These are phyloP conservation scores for Daubentonia madagascariensis DNA, from an alignment of 2,113 vertebrate species.

Conservation along the genomic window DNA sequence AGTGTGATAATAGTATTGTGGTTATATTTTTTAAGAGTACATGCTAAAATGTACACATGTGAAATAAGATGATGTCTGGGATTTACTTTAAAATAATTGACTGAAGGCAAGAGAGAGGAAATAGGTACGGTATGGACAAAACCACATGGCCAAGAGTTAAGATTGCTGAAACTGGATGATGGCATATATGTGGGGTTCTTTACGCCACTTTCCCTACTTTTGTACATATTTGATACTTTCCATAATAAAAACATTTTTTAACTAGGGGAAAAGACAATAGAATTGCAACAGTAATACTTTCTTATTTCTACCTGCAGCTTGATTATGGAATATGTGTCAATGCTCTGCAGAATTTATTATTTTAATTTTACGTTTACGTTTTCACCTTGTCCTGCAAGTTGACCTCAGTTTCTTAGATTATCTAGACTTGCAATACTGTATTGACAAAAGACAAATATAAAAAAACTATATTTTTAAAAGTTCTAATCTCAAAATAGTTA, in stretches of 20 bases:
- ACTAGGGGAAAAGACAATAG: not conserved
- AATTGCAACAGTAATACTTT: not conserved
- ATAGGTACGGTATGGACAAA: too few relatives aligned
- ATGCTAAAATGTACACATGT: not conserved
- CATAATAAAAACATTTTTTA: not conserved
- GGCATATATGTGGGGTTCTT: not conserved
- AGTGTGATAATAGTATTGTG: not conserved
- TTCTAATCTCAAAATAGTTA: not conserved
- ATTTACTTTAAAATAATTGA: not conserved
- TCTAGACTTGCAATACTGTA: not conserved
- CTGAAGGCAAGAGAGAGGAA: not conserved
- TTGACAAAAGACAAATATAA: not conserved
- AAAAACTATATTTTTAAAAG: not conserved
- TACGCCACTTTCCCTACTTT: not conserved
- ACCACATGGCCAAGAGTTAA: not conserved
- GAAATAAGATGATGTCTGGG: not conserved
- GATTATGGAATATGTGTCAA: not conserved
- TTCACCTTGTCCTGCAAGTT: not conserved
- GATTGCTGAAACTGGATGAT: not conserved
- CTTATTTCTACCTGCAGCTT: not conserved
- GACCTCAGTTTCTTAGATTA: not conserved
- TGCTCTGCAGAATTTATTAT: not conserved
- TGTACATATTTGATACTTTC: not conserved
- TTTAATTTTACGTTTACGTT: not conserved
- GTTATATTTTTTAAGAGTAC: not conserved